These are phyloP conservation scores for Andrena dorsata DNA, from an alignment of 2,888 invertebrate genomes.

Conservation along the genomic window DNA sequence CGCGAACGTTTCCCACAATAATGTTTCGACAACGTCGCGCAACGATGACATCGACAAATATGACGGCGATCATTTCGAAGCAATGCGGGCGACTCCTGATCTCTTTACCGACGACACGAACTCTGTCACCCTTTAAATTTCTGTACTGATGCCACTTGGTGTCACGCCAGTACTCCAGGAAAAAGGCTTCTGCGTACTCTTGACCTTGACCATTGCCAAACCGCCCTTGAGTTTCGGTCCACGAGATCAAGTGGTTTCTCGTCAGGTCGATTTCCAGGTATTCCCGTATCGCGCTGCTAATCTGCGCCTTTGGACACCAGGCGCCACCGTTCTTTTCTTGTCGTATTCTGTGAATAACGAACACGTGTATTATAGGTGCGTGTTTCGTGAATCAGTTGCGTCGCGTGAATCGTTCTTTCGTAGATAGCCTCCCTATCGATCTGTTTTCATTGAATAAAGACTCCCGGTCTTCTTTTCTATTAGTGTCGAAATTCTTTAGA, in stretches of 20 bases:
- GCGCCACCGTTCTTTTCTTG: slow-evolving; percentile 95
- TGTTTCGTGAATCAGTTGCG: too few species aligned
- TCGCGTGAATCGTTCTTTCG: too few species aligned
- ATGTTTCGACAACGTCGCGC: too few species aligned
- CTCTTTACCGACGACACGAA: slow-evolving; percentile 80
- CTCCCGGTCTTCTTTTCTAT: too few species aligned
- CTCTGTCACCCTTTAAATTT: slow-evolving; percentile 91
- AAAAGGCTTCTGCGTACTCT: slow-evolving; percentile 94
- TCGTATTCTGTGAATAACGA: slow-evolving; percentile 88
- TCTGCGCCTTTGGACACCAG: slow-evolving; percentile 95
- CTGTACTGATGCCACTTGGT: slow-evolving; percentile 92
- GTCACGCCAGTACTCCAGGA: slow-evolving; percentile 92
- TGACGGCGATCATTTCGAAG: slow-evolving; percentile 10
- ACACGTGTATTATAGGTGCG: too few species aligned
- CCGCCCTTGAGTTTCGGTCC: slow-evolving; percentile 95
- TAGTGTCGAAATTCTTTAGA: neutral
- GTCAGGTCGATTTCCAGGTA: slow-evolving; percentile 93
- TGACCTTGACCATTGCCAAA: slow-evolving; percentile 96
- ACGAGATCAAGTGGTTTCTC: slow-evolving; percentile 91
- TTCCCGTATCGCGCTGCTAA: slow-evolving; percentile 91
- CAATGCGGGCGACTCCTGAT: slow-evolving; percentile 36
- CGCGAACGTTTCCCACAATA: too few species aligned
- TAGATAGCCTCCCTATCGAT: too few species aligned
- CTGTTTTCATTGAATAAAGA: too few species aligned
- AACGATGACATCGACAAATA: neutral